Evolutionary conservation across 37 sponge, comb jelly and placozoan species (phyloP).

Genomic region (Chondrosia reniformis): DNA sequence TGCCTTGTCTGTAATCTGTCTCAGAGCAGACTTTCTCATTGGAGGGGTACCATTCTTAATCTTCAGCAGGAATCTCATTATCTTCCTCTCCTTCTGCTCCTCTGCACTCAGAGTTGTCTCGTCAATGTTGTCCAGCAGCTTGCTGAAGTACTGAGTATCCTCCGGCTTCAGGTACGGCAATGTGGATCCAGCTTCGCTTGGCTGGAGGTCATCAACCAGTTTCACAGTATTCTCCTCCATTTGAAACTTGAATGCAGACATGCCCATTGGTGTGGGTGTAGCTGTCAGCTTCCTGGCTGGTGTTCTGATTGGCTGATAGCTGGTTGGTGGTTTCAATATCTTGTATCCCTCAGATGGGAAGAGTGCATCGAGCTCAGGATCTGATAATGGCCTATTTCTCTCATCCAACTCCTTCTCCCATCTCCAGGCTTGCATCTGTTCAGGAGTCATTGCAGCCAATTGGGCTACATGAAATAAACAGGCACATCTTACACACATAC

Average conservation of each 20-base stretch:
- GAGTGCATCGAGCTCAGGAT: constrained; percentile 92
- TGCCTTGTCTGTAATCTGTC: constrained; percentile 97
- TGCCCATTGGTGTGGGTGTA: constrained; percentile 97
- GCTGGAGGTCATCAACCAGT: constrained; percentile 78
- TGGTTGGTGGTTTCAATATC: constrained; percentile 82
- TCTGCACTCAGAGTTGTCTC: constrained; percentile 84
- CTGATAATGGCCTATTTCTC: constrained; percentile 85
- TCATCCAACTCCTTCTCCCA: constrained; percentile 96
- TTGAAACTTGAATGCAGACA: constrained; percentile 88
- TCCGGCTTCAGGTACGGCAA: constrained; percentile 96
- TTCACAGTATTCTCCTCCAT: constrained; percentile 74
- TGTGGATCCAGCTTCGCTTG: constrained; percentile 54
- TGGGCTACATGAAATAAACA: constrained; percentile 24
- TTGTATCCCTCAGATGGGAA: constrained; percentile 96
- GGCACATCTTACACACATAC: too few species aligned
- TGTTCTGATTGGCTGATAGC: constrained; percentile 88
- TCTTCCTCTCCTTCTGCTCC: constrained; percentile 95
- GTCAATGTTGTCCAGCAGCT: constrained; percentile 89
- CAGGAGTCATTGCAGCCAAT: constrained; percentile 91
- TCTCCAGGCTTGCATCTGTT: constrained; percentile 93
- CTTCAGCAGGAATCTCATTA: constrained; percentile 94
- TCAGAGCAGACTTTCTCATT: constrained; percentile 97
- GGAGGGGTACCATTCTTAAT: constrained; percentile 99
- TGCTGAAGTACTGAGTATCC: constrained; percentile 96
- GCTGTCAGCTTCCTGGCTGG: constrained; percentile 88